A percentile compares a stretch with the other conserved stretches of the same genome.
These are phyloP conservation scores for Takifugu bimaculatus DNA, from an alignment of 2,113 vertebrate species.

Conservation along the genomic window DNA sequence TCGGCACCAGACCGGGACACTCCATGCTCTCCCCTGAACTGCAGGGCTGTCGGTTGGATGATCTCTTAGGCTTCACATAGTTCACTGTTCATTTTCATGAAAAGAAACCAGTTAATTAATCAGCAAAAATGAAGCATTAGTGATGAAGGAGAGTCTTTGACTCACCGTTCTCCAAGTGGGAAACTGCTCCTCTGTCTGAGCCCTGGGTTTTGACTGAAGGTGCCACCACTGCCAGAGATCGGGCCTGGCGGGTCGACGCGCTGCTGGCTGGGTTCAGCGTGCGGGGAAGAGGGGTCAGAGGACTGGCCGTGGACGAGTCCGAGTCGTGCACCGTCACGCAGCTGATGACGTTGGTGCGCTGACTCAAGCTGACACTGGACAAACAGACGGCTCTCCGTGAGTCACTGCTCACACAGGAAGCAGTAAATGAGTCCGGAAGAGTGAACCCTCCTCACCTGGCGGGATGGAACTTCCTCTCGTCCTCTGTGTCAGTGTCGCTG, in stretches of 20 bases:
- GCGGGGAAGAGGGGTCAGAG: slow-evolving; percentile 78
- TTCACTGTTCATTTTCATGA: slow-evolving; percentile 38
- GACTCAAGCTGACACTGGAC: slow-evolving; percentile 74
- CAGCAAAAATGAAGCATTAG: neutral
- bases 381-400: neutral
- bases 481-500: slow-evolving; percentile 96
- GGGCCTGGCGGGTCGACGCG: slow-evolving; percentile 75
- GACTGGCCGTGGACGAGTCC: slow-evolving; percentile 91
- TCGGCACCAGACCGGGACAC: slow-evolving; percentile 80
- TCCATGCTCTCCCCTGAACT: slow-evolving; percentile 82
- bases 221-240: slow-evolving; percentile 80
- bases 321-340: slow-evolving; percentile 98
- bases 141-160: fast-evolving
- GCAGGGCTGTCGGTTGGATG: slow-evolving; percentile 81
- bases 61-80: slow-evolving; percentile 81
- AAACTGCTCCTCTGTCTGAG: slow-evolving; percentile 75
- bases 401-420: neutral
- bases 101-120: neutral
- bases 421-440: neutral
- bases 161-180: slow-evolving; percentile 62
- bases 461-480: slow-evolving; percentile 92
- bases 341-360: slow-evolving; percentile 97
- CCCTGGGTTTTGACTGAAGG: slow-evolving; percentile 88
- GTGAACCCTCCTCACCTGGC: slow-evolving; percentile 77
- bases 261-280: slow-evolving; percentile 70